A percentile compares a stretch with the other conserved stretches of the same genome.
Evolutionary conservation across 2,888 invertebrate species (phyloP).

Genomic region (Exocentrus adspersus): DNA sequence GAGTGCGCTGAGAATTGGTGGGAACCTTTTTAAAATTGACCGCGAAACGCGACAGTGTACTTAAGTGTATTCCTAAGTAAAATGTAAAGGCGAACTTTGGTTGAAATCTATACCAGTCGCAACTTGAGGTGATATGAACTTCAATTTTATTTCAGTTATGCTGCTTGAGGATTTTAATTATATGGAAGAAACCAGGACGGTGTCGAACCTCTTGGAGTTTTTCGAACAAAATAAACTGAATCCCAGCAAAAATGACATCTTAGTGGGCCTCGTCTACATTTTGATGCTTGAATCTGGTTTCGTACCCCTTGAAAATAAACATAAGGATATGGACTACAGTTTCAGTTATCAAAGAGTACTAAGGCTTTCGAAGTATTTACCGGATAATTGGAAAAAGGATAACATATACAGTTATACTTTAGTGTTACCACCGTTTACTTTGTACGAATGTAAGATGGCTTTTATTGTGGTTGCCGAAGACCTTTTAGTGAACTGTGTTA

Average conservation of each 20-base stretch:
- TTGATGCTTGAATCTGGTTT: constrained; percentile 61
- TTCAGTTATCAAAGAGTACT: constrained; percentile 53
- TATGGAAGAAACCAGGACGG: constrained; percentile 52
- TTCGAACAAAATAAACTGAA: constrained; percentile 36
- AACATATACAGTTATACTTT: constrained; percentile 50
- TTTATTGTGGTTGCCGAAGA: constrained; percentile 53
- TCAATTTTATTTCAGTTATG: constrained; percentile 54
- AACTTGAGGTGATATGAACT: constrained; percentile 30
- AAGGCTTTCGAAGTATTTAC: constrained; percentile 47
- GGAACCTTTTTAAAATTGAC: constrained; percentile 24
- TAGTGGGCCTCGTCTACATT: constrained; percentile 58
- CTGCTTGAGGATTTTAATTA: constrained; percentile 56
- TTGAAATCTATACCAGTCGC: too few species aligned
- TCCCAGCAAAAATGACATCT: constrained; percentile 51
- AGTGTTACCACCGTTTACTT: constrained; percentile 47
- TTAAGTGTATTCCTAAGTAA: too few species aligned
- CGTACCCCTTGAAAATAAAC: constrained; percentile 49
- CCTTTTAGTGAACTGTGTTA: constrained; percentile 56
- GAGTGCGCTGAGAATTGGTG: constrained; percentile 34
- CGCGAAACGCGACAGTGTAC: too few species aligned
- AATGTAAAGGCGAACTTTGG: too few species aligned
- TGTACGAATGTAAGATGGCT: constrained; percentile 50
- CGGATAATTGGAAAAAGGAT: constrained; percentile 50
- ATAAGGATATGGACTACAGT: constrained; percentile 40
- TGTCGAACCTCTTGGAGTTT: constrained; percentile 51